Base-by-base conservation (phyloP, 2,888 invertebrate species). In the Drosophila paracracens region DNA sequence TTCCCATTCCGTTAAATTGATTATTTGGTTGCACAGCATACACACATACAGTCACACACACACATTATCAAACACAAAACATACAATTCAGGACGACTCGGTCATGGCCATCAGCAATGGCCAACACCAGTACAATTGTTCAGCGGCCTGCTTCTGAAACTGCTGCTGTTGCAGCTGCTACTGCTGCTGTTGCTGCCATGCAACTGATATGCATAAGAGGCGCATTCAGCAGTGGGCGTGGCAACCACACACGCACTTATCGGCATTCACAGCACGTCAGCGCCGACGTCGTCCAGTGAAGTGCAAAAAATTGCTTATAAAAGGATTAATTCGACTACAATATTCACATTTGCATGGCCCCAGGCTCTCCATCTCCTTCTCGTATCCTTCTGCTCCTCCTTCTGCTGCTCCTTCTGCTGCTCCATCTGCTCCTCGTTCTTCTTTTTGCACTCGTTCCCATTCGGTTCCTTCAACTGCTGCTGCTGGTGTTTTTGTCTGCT, bases 291-390 rank as follows among this genome's bases (percentile, higher is more conserved):
- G 78, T 52, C 72, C 74, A 74, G 50, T 83, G 77, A 78, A 85
- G 82, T 83, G 89, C 75, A 80, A 79, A 82, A 78, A 89, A 89
- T 88, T 89, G 88, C 89, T 81, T 90, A 88, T 83, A 88, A 90
- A 83, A 78, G 87, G 84, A 90, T 88, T 88, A 90, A 90, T 90
- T 90, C 87, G 83, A 90, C 88, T 87, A 83, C 90, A 84, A 79
- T 81, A 80, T 83, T 81, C 81, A 65, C 74, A 71, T 71, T 79
- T 65, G 68, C 60, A 73, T 56, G 54, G 50, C 35, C 36, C 11
- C 11, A 5, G 21, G 11, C 43, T 21, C 38, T 53, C 59, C 48
- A 40, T 40, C 43, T 62, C 46, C 18, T 7, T 27, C n/a, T 38
- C 36, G 35, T 58, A 31, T 50, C 18, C 16, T 29, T 25, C 38